These are phyloP conservation scores for Parascotia fuliginaria DNA, from an alignment of 2,888 invertebrate species.

Conservation along the genomic window DNA sequence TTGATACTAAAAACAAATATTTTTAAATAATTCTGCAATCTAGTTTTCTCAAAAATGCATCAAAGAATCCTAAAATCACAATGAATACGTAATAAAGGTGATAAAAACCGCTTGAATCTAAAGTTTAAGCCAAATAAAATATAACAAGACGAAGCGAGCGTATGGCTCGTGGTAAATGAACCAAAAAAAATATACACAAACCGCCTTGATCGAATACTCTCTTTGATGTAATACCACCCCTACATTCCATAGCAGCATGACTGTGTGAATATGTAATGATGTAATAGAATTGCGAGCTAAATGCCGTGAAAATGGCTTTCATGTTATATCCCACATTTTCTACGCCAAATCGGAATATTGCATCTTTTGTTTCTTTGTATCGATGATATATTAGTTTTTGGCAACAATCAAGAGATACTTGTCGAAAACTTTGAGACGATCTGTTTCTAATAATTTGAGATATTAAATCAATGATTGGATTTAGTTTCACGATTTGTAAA, in stretches of 20 bases:
- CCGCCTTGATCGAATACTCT: constrained; percentile 70
- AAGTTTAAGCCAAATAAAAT: constrained; percentile 30
- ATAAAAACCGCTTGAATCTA: constrained; percentile 18
- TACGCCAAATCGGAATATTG: constrained; percentile 36
- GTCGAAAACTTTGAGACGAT: too few species aligned
- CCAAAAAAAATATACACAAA: constrained; percentile 68
- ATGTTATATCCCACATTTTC: constrained; percentile 38
- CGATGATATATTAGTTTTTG: constrained; percentile 16
- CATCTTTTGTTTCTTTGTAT: constrained; percentile 22
- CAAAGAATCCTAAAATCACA: neutral
- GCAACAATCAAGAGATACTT: neutral
- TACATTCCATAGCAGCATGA: constrained; percentile 61
- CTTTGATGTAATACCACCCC: constrained; percentile 65
- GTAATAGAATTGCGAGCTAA: constrained; percentile 67
- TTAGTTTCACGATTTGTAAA: too few species aligned
- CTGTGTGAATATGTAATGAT: constrained; percentile 72
- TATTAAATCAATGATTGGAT: too few species aligned
- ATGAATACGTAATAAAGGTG: neutral
- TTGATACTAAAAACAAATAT: too few species aligned
- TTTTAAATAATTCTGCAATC: too few species aligned
- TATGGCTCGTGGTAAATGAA: constrained; percentile 73
- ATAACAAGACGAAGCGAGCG: constrained; percentile 52
- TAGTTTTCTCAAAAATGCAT: too few species aligned
- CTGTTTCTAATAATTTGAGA: too few species aligned
- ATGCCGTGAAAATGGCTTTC: constrained; percentile 63